Base-by-base conservation (phyloP, 1,140 invertebrate genomes). In the Plectrocnemia conspersa region DNA sequence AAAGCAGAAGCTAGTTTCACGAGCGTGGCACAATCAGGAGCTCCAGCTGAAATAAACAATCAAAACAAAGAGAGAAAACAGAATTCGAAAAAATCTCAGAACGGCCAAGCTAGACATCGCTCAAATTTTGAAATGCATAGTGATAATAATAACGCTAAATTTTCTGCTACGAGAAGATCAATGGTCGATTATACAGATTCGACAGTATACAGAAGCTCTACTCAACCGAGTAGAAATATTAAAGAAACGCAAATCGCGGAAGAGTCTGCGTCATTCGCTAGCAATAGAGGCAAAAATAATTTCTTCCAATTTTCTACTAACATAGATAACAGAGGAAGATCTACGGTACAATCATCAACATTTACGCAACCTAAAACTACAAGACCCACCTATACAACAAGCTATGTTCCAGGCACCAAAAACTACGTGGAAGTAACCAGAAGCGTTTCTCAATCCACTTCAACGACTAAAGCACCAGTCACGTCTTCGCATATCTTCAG, bases 241-340 rank as follows among this genome's bases (percentile, higher is more conserved):
- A 78, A 73, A 57, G 86, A 89, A 65, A 80, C 79, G 46, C 87
- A 89, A 67, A 77, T 84, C 1, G 77, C 82, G 0, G 83, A 86
- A 1, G 88, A 89, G 68, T 84, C 82, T 1, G 83, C 84, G 0
- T 84, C 84, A 0, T 86, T 87, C 63, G 79, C 82, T 0, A 79
- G 80, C 21, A 81, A 71, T n/a, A 71, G 44, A 70, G 74, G 56
- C 73, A 75, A 49, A 66, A 57, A 54, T 41, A 54, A 54, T 18
- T 61, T 54, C 25, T 44, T 45, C 21, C 49, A 56, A 7, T 54
- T 45, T 24, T 52, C 41, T 24, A 53, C 41, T 7, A 35, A 13
- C 32, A 54, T 48, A 32, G 45, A 57, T 32, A 57, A 52, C 24
- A 54, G 46, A 40, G 5, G 32, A n/a, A 48, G 46, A 47, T 54